Evolutionary conservation across 2,888 invertebrate genomes (phyloP), one percentile per base, ranked within the genome.

Genomic region (Penaeus monodon): DNA sequence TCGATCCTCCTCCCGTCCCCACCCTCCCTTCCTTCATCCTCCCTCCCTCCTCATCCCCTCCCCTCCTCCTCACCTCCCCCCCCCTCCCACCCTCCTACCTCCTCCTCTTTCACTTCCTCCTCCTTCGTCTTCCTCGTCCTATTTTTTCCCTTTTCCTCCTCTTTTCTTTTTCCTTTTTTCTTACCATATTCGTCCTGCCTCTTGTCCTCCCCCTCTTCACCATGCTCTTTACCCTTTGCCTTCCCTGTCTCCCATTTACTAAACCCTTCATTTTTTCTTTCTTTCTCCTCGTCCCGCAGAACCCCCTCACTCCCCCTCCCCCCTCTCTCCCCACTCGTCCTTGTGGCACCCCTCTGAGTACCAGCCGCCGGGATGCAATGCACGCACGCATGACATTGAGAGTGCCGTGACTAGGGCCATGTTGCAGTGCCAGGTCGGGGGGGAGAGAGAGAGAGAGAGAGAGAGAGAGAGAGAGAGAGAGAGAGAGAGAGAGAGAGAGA

Each of bases 31-130:
- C 12, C 79, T 33, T 3, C 44, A 3, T 20, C 3, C 8, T 1
- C 29, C 22, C 49, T 1, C 2, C 22, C 7, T 1, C 64, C n/a
- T n/a, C 49, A 12, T 22, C 49, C 64, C 4, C n/a, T 65, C 57
- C 6, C 49, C 6, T 8, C 2, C 20, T 38, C 29, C 29, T 44
- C 49, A 27, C 38, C 77, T n/a, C 38, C 38, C 74, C 44, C 66
- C 66, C 33, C 20, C 66, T 38, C 68, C 38, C 77, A 6, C 77
- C 77, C 77, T 44, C 66, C 29, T 66, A n/a, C 68, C 33, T 68
- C 66, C 66, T n/a, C 68, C 29, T 44, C 66, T 38, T 49, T 38
- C 22, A 66, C 27, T 44, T 24, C 65, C 27, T 44, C 24, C 74
- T 64, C 76, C 24, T 38, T 63, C 76, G 0, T 8, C 38, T 6